Percentiles rank a stretch among this genome's conserved stretches.
Evolutionary conservation across 2,797 vertebrate genomes (phyloP).

Genomic region (Lepidocolaptes lacrymiger): DNA sequence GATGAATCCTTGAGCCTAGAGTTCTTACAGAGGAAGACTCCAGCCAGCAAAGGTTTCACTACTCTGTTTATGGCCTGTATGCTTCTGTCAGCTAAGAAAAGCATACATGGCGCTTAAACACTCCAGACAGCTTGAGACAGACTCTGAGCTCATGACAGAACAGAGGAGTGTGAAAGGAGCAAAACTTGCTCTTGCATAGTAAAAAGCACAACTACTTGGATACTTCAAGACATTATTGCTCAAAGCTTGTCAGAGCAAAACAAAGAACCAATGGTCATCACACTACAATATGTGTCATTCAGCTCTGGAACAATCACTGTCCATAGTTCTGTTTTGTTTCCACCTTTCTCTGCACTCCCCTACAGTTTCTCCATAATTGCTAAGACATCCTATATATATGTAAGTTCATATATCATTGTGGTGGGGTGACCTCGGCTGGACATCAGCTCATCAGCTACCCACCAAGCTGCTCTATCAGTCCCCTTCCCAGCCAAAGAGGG

Average conservation of each 20-base stretch:
- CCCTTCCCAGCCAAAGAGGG: neutral
- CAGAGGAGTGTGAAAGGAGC: neutral
- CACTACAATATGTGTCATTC: fast-evolving
- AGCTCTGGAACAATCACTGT: neutral
- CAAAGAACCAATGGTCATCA: neutral
- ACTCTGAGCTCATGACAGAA: neutral
- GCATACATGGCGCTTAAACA: neutral
- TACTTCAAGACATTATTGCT: neutral
- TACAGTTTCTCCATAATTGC: neutral
- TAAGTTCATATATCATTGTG: neutral
- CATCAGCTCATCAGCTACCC: neutral
- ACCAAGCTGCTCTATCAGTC: neutral
- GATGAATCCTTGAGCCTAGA: neutral
- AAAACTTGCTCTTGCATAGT: neutral
- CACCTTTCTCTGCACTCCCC: neutral
- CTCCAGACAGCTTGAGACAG: neutral
- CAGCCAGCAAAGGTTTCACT: neutral
- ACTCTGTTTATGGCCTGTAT: fast-evolving
- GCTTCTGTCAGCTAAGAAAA: neutral
- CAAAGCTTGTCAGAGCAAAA: neutral
- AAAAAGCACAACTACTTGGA: neutral
- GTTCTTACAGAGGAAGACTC: neutral
- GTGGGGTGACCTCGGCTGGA: no score
- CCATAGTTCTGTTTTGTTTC: neutral
- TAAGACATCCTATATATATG: neutral